Evolutionary conservation across 30 jellyfish, hydroid and myxozoan species (phyloP), one percentile per base, ranked within the genome.

Genomic region (Pseudorhiza aurosa): DNA sequence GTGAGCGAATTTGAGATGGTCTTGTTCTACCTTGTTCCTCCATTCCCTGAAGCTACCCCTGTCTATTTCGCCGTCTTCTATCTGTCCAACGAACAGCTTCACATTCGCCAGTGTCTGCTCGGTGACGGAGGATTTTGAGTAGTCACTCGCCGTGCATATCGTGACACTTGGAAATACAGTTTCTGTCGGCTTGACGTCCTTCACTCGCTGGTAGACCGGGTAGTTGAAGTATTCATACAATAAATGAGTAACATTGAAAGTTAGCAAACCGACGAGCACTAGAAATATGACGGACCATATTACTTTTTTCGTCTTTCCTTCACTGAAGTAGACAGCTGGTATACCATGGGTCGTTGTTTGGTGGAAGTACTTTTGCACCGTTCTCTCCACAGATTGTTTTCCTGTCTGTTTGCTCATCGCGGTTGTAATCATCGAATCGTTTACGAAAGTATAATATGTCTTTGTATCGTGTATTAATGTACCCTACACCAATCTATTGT

Each of bases 141-240:
- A 77, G 49, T 77, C 89, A 39, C 89, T 77, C 1, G 89, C 89
- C 25, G 75, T 53, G 77, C 91, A 80, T 10, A 80, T 80, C 35
- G 91, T 80, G 12, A 80, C 72, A 43, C 91, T 80, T 6, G 91
- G 91, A 56, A 80, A 80, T 9, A 40, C 51, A 19, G 49, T 68
- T 26, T 80, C 84, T 0, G 72, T 80, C 0, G 76, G 68, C 21
- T 76, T 32, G 26, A 58, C 82, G 42, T 77, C 89, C 9, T 31
- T 56, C 37, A 62, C 69, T 8, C 72, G 46, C 64, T 46, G 89
- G 42, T 77, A 77, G 11, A 77, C 36, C 18, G 89, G 89, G 26
- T 77, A 77, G 18, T 47, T 22, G 50, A 77, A 45, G 29, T 31
- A 77, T 18, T 77, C 89, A 4, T 25, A 12, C 1, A 46, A 42